Conservation (phyloP, 2,888 invertebrate genomes). For the Sesia apiformis region DNA sequence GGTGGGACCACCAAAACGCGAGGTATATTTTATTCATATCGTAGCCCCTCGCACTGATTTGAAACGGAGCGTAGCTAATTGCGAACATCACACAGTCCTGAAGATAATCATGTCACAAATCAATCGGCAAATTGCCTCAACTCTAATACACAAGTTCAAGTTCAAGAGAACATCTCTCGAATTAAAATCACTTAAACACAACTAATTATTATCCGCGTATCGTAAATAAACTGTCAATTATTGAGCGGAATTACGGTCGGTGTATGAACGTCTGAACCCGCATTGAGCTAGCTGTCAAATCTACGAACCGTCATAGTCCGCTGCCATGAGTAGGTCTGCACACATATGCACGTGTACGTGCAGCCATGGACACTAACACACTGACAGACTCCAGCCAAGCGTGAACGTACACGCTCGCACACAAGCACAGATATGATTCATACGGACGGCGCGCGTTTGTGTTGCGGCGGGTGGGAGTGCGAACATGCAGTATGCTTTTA, state of each 20-base stretch:
- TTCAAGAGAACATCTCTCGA: slow-evolving; percentile 55
- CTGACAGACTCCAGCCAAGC: slow-evolving; percentile 64
- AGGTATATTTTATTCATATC: slow-evolving; percentile 55
- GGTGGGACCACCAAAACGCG: slow-evolving; percentile 41
- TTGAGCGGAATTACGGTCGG: slow-evolving; percentile 63
- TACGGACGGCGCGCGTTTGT: slow-evolving; percentile 52
- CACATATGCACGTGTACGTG: slow-evolving; percentile 55
- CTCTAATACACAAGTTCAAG: slow-evolving; percentile 38
- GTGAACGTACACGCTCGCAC: slow-evolving; percentile 55
- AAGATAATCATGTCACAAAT: slow-evolving; percentile 53
- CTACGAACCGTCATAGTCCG: slow-evolving; percentile 75
- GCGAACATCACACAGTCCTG: slow-evolving; percentile 41
- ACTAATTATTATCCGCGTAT: slow-evolving; percentile 5
- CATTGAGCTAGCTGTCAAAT: slow-evolving; percentile 76
- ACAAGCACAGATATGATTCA: slow-evolving; percentile 50
- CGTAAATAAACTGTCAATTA: slow-evolving; percentile 51
- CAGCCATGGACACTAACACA: slow-evolving; percentile 63
- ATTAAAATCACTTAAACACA: slow-evolving; percentile 14
- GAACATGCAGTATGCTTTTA: slow-evolving; percentile 72
- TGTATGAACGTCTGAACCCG: slow-evolving; percentile 73
- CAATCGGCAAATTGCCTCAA: slow-evolving; percentile 42
- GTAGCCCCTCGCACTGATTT: slow-evolving; percentile 51
- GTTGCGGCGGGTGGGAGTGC: slow-evolving; percentile 70
- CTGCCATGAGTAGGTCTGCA: slow-evolving; percentile 70
- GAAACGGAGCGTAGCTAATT: slow-evolving; percentile 61